A percentile compares a stretch with the other conserved stretches of the same genome.
Evolutionary conservation across 2,113 vertebrate species (phyloP).

Genomic region (Carettochelys insculpta): DNA sequence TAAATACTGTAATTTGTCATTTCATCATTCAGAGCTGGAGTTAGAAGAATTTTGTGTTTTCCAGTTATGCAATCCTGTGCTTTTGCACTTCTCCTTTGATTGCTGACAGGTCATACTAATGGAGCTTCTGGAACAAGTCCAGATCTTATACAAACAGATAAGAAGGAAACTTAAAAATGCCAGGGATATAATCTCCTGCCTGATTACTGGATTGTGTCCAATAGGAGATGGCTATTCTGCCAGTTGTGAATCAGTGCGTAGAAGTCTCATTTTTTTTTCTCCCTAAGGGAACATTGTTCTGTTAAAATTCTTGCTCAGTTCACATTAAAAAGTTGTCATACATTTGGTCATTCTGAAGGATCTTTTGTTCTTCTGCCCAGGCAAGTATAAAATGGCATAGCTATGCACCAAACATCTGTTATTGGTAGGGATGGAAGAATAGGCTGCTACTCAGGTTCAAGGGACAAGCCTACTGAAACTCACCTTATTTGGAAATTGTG

Average conservation of each 20-base stretch:
- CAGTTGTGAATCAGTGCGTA: background rate
- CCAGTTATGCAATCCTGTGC: background rate
- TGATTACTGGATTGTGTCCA: background rate
- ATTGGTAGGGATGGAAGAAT: background rate
- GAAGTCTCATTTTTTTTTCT: background rate
- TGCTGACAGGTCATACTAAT: constrained; percentile 23
- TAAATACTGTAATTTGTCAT: constrained; percentile 28
- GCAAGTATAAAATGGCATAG: background rate
- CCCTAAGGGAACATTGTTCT: background rate
- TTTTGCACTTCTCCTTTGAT: constrained; percentile 40
- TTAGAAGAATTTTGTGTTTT: constrained; percentile 48
- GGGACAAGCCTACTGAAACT: background rate
- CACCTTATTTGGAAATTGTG: background rate
- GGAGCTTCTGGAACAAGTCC: constrained; percentile 50
- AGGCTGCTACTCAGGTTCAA: background rate
- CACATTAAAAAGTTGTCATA: background rate
- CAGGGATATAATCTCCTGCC: background rate
- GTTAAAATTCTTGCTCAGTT: background rate
- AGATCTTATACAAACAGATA: background rate
- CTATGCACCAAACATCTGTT: background rate
- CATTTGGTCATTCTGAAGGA: background rate
- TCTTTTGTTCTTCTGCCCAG: background rate
- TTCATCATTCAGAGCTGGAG: constrained; percentile 11
- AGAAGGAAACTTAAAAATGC: constrained; percentile 20
- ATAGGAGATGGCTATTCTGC: background rate